Evolutionary conservation across 2,888 invertebrate species (phyloP).

Genomic region (Drosophila subquinaria): DNA sequence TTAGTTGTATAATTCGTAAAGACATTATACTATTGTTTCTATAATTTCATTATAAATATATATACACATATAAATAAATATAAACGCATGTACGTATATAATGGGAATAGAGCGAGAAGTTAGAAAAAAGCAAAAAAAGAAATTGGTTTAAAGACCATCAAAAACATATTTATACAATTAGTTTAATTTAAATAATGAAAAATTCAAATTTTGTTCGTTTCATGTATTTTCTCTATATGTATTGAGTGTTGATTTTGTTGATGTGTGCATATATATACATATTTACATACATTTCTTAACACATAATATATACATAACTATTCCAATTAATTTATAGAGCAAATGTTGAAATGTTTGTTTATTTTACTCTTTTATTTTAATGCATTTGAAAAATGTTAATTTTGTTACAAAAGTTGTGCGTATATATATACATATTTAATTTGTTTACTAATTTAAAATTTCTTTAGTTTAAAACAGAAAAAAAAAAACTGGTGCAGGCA

Average conservation of each 20-base stretch:
- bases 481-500: conserved; percentile 75
- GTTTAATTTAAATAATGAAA: conserved; percentile 30
- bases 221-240: conserved; percentile 36
- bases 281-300: background rate
- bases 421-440: conserved; percentile 33
- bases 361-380: conserved; percentile 11
- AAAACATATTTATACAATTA: conserved; percentile 31
- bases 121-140: background rate
- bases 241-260: conserved; percentile 14
- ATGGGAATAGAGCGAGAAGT: background rate
- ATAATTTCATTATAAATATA: conserved; percentile 23
- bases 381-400: conserved; percentile 70
- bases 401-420: conserved; percentile 53
- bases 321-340: conserved; percentile 57
- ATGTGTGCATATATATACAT: conserved; percentile 1
- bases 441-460: conserved; percentile 46
- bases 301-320: conserved; percentile 33
- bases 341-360: conserved; percentile 48
- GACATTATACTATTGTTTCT: conserved; percentile 29
- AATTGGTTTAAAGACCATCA: conserved; percentile 12
- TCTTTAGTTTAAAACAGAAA: conserved; percentile 40
- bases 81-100: conserved; percentile 44
- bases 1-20: conserved; percentile 44
- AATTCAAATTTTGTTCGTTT: conserved; percentile 21
- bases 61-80: conserved; percentile 2